Percentiles rank a stretch among this genome's conserved stretches.
Evolutionary conservation across 1,140 invertebrate species (phyloP).

Genomic region (Papilio polyxenes): DNA sequence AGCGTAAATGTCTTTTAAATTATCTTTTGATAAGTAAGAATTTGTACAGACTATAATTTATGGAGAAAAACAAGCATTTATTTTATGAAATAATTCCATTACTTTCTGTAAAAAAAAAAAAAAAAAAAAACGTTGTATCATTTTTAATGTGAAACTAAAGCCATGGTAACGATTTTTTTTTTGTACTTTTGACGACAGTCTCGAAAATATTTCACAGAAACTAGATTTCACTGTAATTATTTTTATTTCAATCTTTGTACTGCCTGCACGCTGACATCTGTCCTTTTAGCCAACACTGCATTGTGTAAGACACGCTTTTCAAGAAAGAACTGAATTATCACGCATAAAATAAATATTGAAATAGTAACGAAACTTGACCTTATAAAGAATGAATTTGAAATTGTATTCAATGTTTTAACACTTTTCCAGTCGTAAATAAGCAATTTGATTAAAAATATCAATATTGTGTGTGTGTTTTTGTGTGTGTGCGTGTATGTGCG

Average conservation of each 20-base stretch:
- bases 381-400: background rate
- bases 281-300: background rate
- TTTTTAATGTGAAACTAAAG: background rate
- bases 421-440: too few relatives aligned
- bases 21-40: too few relatives aligned
- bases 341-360: background rate
- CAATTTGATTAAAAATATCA: background rate
- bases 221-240: background rate
- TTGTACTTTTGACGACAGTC: background rate
- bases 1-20: too few relatives aligned
- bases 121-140: background rate
- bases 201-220: background rate
- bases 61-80: too few relatives aligned
- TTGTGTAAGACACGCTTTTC: background rate
- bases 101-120: too few relatives aligned
- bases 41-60: too few relatives aligned
- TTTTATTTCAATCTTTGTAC: background rate
- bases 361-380: background rate
- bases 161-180: too few relatives aligned
- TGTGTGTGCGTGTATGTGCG: too few relatives aligned
- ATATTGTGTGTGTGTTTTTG: too few relatives aligned
- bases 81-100: too few relatives aligned
- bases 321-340: background rate
- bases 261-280: background rate
- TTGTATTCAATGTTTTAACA: background rate